Base-by-base conservation (phyloP, 2,888 invertebrate species). In the Hipparchia sbordonii region DNA sequence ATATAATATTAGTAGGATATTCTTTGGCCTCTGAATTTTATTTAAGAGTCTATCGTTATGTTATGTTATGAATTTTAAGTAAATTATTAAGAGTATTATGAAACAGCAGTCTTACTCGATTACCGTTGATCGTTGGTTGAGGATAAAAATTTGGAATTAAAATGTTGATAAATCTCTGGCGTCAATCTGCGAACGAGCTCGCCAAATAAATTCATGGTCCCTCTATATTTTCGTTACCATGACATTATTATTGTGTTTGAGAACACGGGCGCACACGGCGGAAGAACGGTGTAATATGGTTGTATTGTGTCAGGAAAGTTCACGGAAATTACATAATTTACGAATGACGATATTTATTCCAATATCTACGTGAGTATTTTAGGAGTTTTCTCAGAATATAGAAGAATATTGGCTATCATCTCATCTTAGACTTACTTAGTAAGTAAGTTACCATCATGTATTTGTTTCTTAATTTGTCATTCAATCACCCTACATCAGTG, bases 161-260 rank as follows among this genome's bases (percentile, higher is more conserved):
- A 23, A 23, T 23, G 1, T 23, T 23, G 23, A 23, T 23, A 7
- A 13, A 56, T 7, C n/a, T 56, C 56, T 56, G 56, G 6, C 54
- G n/a, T 0, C 56, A 13, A n/a, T 56, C 6, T 6, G 6, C 13
- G 6, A 56, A 56, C 7, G 13, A 70, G 45, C 52, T 13, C 23
- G 54, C 57, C 57, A 57, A 51, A 57, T 65, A 70, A 70, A 70
- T 70, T 57, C 57, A 57, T 70, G 65, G 59, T 70, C 33, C 63
- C 54, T 46, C 62, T 1, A 46, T 70, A 65, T 70, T 70, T 70
- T 48, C 59, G 65, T 57, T 48, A 33, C 39, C 33, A 52, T 70
- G 70, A 65, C 70, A 63, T 63, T 39, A 2, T 39, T 39, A 48
- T 57, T 61, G 51, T 39, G 68, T 68, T 68, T 60, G 68, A 60